Evolutionary conservation across 2,888 invertebrate genomes (phyloP).

Genomic region (Andricus curvator): DNA sequence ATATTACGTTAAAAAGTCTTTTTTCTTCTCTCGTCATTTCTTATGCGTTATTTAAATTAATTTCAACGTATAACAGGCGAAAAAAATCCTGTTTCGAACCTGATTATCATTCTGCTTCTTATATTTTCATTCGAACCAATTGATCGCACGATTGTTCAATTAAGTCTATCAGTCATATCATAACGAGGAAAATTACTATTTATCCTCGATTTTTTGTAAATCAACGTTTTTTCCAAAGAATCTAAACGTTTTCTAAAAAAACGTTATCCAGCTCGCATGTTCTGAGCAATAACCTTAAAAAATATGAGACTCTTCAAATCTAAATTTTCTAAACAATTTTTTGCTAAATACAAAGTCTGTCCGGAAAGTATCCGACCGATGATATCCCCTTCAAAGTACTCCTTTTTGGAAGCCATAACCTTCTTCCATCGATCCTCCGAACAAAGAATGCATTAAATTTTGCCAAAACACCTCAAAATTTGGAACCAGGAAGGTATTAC

Average conservation of each 20-base stretch:
- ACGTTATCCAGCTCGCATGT: background rate
- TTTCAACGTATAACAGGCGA: background rate
- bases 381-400: too few species aligned
- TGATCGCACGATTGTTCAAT: conserved; percentile 1
- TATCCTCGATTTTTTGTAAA: background rate
- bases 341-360: too few species aligned
- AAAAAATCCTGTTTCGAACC: background rate
- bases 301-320: background rate
- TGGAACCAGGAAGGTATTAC: too few species aligned
- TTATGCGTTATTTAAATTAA: background rate
- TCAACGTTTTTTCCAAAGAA: background rate
- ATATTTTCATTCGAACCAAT: conserved; percentile 20
- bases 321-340: background rate
- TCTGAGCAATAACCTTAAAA: background rate
- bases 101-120: conserved; percentile 6
- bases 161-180: background rate
- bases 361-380: too few species aligned
- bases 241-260: background rate
- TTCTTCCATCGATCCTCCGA: too few species aligned
- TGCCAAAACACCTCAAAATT: too few species aligned
- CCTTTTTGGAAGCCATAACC: too few species aligned
- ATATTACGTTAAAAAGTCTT: background rate
- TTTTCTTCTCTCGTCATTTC: background rate
- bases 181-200: background rate
- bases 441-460: too few species aligned